Base-by-base conservation (phyloP, 2,797 vertebrate genomes). In the Sciaenops ocellatus region DNA sequence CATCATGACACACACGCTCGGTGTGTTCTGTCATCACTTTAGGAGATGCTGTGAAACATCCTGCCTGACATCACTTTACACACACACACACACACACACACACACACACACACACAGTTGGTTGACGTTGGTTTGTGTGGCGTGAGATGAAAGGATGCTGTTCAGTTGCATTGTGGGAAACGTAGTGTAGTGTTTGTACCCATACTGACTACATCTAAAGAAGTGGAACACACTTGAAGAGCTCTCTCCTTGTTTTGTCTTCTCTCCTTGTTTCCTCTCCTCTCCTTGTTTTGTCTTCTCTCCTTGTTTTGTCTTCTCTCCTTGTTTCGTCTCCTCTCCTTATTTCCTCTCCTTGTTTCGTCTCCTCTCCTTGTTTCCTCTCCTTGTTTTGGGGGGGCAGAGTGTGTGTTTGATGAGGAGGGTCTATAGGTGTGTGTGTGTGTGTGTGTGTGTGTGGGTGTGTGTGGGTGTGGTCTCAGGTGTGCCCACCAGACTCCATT, bases 401-500 rank as follows among this genome's bases (percentile, higher is more conserved):
- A 34, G 52, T 46, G 52, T 77, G 68, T 34, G 41, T 70, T 44
- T 34, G 54, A 47, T 6, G 17, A 9, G 47, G n/a, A 17, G 62
- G 28, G 38, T 22, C 20, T 41, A 30, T 11, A 18, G 11, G 55
- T 59, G 28, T 52, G 52, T 46, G 18, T 15, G 38, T 55, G 12
- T 42, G 47, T 47, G 24, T 46, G 20, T 52, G 18, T 13, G 59
- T 71, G 78, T 11, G 83, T 63, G 48, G 73, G 83, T 86, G 85
- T 82, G 52, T 84, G 69, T 64, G 42, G 78, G 74, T 56, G 56
- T 57, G 63, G 61, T 26, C 9, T 55, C 73, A 84, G 85, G 82
- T 71, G 82, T 86, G 83, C 44, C 82, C 75, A 59, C 65, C 77
- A 50, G 59, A 81, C 64, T 72, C 74, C 76, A 81, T 90, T 89